Evolutionary conservation across 2,888 invertebrate genomes (phyloP).

Genomic region (Eupithecia centaureata): DNA sequence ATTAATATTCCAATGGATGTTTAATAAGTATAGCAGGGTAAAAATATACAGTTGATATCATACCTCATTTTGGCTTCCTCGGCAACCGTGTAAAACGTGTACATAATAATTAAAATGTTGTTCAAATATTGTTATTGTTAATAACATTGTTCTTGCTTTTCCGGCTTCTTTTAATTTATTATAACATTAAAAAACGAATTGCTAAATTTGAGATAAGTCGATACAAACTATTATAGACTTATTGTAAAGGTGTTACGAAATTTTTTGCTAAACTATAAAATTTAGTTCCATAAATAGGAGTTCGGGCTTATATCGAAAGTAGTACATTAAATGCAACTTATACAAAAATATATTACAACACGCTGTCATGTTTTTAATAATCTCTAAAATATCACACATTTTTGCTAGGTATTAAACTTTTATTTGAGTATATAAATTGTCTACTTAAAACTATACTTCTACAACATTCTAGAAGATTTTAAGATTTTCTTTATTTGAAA

Average conservation of each 20-base stretch:
- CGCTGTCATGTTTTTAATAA: slow-evolving; percentile 30
- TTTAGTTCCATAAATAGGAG: slow-evolving; percentile 17
- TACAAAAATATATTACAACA: slow-evolving; percentile 21
- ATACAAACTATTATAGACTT: neutral
- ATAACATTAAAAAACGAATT: neutral
- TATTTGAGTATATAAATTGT: slow-evolving; percentile 24
- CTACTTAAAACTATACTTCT: neutral
- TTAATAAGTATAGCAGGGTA: too few relatives aligned
- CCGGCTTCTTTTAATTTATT: too few relatives aligned
- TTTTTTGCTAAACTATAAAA: neutral
- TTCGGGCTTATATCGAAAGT: slow-evolving; percentile 18
- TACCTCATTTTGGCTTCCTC: too few relatives aligned
- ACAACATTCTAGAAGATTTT: neutral
- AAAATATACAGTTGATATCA: too few relatives aligned
- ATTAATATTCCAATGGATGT: too few relatives aligned
- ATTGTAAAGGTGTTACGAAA: neutral
- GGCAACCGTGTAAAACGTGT: too few relatives aligned
- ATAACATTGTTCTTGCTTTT: too few relatives aligned
- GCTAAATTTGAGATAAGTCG: neutral
- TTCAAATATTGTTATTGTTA: too few relatives aligned
- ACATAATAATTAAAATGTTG: too few relatives aligned
- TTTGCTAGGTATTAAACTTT: slow-evolving; percentile 12
- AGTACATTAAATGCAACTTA: slow-evolving; percentile 38
- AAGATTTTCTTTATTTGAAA: neutral
- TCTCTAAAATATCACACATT: slow-evolving; percentile 38